phyloP scores from a whole-genome alignment of 2,797 vertebrate species.

The Gouania willdenowi region DNA sequence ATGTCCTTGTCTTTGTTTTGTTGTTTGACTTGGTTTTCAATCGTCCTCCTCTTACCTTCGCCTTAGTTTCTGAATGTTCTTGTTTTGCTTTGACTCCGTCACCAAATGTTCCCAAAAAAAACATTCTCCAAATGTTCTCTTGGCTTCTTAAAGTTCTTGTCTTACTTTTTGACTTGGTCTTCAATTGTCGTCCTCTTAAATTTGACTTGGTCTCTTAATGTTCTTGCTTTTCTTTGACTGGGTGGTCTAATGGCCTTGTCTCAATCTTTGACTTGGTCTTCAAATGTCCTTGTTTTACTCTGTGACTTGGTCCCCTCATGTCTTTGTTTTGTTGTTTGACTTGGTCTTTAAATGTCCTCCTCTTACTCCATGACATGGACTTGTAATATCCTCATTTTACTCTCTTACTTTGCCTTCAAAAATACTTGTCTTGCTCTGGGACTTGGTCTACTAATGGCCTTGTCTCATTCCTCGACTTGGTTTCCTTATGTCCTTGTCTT shows the following conservation, averaged over 20 bases:
- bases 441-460: neutral
- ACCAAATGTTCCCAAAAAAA: too few relatives aligned
- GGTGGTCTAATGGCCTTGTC: constrained; percentile 25
- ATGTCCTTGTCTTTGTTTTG: constrained; percentile 26
- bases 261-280: neutral
- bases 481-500: constrained; percentile 1
- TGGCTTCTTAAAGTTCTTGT: neutral
- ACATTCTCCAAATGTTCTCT: too few relatives aligned
- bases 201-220: too few relatives aligned
- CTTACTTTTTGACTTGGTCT: neutral
- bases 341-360: neutral
- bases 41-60: neutral
- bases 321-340: constrained; percentile 6
- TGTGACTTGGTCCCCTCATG: neutral
- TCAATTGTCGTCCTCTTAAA: too few relatives aligned
- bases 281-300: neutral
- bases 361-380: neutral
- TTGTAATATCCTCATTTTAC: constrained; percentile 2
- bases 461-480: too few relatives aligned
- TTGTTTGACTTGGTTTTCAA: neutral
- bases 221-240: too few relatives aligned
- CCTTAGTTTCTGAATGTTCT: too few relatives aligned
- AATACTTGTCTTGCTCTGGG: too few relatives aligned
- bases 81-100: too few relatives aligned
- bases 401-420: neutral